Base-by-base conservation (phyloP, 2,888 invertebrate species). In the Pachydiplax longipennis region DNA sequence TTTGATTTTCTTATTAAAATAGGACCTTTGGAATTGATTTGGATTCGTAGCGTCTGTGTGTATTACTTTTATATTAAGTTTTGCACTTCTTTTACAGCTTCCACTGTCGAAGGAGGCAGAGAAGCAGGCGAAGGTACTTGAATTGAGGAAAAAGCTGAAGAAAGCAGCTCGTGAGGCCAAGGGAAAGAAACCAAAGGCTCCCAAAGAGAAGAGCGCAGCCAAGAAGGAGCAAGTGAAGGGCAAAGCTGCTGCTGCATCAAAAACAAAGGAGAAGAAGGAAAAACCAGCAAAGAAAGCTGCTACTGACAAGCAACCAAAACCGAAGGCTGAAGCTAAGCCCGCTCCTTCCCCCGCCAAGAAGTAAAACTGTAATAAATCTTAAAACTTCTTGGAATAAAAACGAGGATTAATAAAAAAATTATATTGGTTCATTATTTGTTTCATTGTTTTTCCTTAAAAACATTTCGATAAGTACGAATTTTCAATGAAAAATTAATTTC, bases 161-260 rank as follows among this genome's bases (percentile, higher is more conserved):
- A 94, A 95, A 92, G 94, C 95, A 58, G 95, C 94, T 0, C 93
- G 94, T 58, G 94, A 95, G 1, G 95, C 94, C 92, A 95, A 95
- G 91, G 95, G 95, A 35, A 95, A 95, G 93, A 93, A 93, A 91
- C 92, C 91, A 35, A 95, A 95, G 93, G 93, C 93, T 91, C 92
- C 91, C 31, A 91, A 91, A 90, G 90, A 18, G 25, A 90, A 90
- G n/a, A 91, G 92, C 40, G 92, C 92, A 90, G 92, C 92, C 31
- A 92, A 91, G 73, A 94, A 95, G 94, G 94, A 94, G 0, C 87
- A 91, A 35, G 37, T 82, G 2, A 87, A 80, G 80, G 92, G 94
- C 92, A 93, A 94, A 90, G 94, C 91, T 91, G 91, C 91, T 91
- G 91, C 91, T 58, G 91, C 92, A 13, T 91, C 92, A 65, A 92